Conservation (phyloP, 1,140 invertebrate genomes). For the Drosophila repletoides region DNA sequence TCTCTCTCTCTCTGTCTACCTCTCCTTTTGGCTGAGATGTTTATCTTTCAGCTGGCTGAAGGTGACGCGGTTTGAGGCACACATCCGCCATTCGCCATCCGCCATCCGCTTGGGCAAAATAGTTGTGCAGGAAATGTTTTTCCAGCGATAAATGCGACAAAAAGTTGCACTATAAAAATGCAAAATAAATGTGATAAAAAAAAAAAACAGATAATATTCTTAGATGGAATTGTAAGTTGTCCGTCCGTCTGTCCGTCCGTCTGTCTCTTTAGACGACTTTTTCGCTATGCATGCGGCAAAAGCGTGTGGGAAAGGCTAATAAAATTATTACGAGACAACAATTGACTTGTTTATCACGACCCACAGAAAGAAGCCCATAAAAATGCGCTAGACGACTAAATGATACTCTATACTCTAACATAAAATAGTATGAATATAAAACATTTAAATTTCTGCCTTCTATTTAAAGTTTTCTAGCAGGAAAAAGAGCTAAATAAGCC, state of each 20-base stretch:
- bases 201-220: conserved; percentile 23
- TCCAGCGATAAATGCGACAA: conserved; percentile 65
- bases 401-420: too few species aligned
- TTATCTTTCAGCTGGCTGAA: conserved; percentile 47
- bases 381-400: too few species aligned
- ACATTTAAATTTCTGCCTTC: too few species aligned
- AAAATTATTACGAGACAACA: conserved; percentile 66
- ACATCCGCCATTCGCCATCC: too few species aligned
- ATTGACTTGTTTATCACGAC: conserved; percentile 49
- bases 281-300: conserved; percentile 42
- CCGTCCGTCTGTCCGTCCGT: too few species aligned
- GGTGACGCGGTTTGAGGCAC: conserved; percentile 24
- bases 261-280: background rate
- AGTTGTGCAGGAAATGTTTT: conserved; percentile 65
- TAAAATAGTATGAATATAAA: too few species aligned
- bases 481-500: too few species aligned
- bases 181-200: conserved; percentile 60
- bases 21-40: conserved; percentile 46
- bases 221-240: too few species aligned
- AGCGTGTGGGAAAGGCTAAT: conserved; percentile 72
- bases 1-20: too few species aligned
- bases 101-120: conserved; percentile 58
- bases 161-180: conserved; percentile 63
- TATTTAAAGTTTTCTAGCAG: too few species aligned
- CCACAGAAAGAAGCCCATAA: too few species aligned